These are phyloP conservation scores for Oryzias melastigma DNA, from an alignment of 2,113 vertebrate species.

Conservation along the genomic window DNA sequence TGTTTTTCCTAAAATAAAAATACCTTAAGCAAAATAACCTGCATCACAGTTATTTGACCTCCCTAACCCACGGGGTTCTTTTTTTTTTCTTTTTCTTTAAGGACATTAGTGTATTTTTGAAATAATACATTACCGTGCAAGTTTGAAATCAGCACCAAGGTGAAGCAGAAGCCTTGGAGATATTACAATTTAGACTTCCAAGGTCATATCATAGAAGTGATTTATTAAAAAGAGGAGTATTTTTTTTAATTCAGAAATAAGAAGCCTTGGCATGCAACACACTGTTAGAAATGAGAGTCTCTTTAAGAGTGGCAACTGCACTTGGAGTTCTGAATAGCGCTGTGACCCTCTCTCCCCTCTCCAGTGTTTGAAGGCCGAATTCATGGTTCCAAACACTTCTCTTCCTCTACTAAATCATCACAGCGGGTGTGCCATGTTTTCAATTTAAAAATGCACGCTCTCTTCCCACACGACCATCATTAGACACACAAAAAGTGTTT, in stretches of 20 bases:
- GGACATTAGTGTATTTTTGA: not conserved
- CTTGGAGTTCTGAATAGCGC: conserved; percentile 36
- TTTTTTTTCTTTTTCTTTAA: not conserved
- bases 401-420: conserved; percentile 58
- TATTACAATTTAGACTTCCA: conserved; percentile 24
- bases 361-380: conserved; percentile 51
- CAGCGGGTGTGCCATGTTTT: conserved; percentile 65
- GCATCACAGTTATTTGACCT: not conserved
- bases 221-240: conserved; percentile 27
- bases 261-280: conserved; percentile 36
- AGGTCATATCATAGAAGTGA: conserved; percentile 26
- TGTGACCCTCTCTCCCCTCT: conserved; percentile 31
- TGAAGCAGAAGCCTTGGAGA: not conserved
- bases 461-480: conserved; percentile 54
- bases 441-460: conserved; percentile 70
- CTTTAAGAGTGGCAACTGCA: conserved; percentile 30
- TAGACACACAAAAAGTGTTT: conserved; percentile 22
- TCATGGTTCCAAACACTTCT: conserved; percentile 39
- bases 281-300: conserved; percentile 41
- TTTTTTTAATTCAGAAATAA: conserved; percentile 5
- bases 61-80: not conserved
- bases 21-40: not conserved
- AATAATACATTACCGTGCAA: not conserved
- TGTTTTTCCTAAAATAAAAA: not conserved
- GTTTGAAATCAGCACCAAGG: conserved; percentile 1